Conservation (phyloP, 2,113 vertebrate species). For the Gymnocephalus cernua region DNA sequence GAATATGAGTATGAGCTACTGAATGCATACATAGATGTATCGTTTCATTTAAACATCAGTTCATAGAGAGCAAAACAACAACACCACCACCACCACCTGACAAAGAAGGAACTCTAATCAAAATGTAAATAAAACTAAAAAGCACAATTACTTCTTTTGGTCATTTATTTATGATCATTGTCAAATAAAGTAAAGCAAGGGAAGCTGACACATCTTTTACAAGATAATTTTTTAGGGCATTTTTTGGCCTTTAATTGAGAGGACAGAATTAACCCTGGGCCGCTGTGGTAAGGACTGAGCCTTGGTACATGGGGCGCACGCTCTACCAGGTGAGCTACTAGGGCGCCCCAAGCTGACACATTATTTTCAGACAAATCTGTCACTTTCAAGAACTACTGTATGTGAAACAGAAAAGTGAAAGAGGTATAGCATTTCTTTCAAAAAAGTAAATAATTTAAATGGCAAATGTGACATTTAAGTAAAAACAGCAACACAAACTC, state of each 20-base stretch:
- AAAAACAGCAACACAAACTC: neutral
- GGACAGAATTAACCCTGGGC: too few relatives aligned
- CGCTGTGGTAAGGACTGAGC: too few relatives aligned
- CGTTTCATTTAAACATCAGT: constrained; percentile 15
- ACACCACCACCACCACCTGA: too few relatives aligned
- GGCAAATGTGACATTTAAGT: neutral
- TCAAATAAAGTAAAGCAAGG: too few relatives aligned
- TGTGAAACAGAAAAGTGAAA: neutral
- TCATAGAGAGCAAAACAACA: neutral
- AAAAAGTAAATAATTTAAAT: neutral
- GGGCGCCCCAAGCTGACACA: neutral
- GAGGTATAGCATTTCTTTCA: too few relatives aligned
- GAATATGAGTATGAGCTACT: constrained; percentile 9
- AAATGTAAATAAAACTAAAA: neutral
- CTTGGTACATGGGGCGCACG: too few relatives aligned
- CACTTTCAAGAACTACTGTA: neutral
- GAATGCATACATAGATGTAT: constrained; percentile 29
- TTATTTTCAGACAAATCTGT: neutral
- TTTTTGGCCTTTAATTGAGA: too few relatives aligned
- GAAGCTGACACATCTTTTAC: neutral
- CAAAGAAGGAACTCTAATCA: constrained; percentile 1
- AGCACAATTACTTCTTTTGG: neutral
- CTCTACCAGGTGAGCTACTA: too few relatives aligned
- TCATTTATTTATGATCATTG: constrained; percentile 16
- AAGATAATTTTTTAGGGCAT: too few relatives aligned